Percentiles rank a stretch among this genome's conserved stretches.
Evolutionary conservation across 2,888 invertebrate genomes (phyloP).

Genomic region (Saturnia pavonia): DNA sequence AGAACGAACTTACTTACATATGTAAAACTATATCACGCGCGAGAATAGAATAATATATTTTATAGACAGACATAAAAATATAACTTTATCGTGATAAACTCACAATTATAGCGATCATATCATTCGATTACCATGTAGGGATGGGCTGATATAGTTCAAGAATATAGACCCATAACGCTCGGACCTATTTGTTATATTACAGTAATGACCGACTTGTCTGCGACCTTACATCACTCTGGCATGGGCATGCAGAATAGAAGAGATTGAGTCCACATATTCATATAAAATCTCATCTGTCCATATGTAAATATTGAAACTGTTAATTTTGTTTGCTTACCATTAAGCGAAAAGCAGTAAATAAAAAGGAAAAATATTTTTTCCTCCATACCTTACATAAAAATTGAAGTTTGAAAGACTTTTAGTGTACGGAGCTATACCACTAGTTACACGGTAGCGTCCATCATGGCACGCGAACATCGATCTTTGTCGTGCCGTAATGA

Average conservation of each 20-base stretch:
- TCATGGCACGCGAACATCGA: too few relatives aligned
- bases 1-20: neutral
- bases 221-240: slow-evolving; percentile 8
- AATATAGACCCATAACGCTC: neutral
- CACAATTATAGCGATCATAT: slow-evolving; percentile 20
- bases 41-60: slow-evolving; percentile 11
- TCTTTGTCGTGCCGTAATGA: too few relatives aligned
- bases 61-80: slow-evolving; percentile 19
- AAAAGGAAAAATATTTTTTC: too few relatives aligned
- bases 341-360: neutral
- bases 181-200: slow-evolving; percentile 1
- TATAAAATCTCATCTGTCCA: neutral
- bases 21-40: neutral
- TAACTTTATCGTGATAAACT: slow-evolving; percentile 18
- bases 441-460: too few relatives aligned
- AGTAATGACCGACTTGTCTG: slow-evolving; percentile 5
- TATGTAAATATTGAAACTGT: neutral
- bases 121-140: slow-evolving; percentile 1
- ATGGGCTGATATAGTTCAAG: neutral
- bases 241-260: slow-evolving; percentile 7
- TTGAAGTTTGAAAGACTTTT: too few relatives aligned
- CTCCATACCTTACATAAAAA: too few relatives aligned
- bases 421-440: too few relatives aligned
- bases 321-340: neutral
- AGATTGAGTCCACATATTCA: slow-evolving; percentile 5